These are phyloP conservation scores for Colaptes auratus DNA, from an alignment of 2,113 vertebrate species.

Conservation along the genomic window DNA sequence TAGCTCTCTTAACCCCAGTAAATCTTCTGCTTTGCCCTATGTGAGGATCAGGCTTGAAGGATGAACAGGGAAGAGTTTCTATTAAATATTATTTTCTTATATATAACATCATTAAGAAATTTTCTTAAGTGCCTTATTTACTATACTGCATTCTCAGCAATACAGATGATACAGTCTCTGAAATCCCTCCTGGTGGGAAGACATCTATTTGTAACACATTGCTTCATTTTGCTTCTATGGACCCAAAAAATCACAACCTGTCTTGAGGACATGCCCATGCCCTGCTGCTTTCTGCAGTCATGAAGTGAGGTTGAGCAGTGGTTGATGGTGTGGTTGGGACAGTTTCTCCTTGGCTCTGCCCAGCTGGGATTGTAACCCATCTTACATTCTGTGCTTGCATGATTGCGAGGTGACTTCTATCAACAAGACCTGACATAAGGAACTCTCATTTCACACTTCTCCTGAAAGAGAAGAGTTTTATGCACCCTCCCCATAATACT, in stretches of 20 bases:
- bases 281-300: background rate
- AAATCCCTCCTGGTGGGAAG: background rate
- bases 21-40: background rate
- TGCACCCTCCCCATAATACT: background rate
- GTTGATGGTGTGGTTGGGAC: background rate
- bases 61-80: background rate
- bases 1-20: background rate
- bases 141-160: background rate
- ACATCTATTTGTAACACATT: background rate
- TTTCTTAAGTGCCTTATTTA: accelerated
- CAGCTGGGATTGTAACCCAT: background rate
- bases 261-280: accelerated
- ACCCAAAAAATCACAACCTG: accelerated
- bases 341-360: background rate
- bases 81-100: background rate
- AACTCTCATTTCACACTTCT: background rate
- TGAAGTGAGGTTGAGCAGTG: background rate
- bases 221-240: background rate
- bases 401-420: conserved; percentile 1
- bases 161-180: background rate
- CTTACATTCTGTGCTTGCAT: background rate
- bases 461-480: background rate
- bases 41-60: background rate
- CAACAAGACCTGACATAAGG: background rate
- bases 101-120: background rate